Percentiles rank a stretch among this genome's conserved stretches.
Evolutionary conservation across 53 echinoderm and acorn worm genomes (phyloP).

Genomic region (Actinopyga echinites): DNA sequence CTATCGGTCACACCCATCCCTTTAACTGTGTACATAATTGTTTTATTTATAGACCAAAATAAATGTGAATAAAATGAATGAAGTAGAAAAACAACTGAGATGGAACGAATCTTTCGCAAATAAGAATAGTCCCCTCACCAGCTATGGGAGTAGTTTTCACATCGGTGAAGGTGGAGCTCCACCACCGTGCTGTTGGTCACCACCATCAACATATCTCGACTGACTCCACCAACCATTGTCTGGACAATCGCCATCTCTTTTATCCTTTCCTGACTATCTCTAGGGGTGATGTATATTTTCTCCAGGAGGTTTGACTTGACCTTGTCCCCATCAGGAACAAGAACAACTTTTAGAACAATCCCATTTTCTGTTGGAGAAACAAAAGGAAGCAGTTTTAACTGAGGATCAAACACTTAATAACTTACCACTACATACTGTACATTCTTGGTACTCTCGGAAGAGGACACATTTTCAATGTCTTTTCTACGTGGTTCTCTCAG

Average conservation of each 20-base stretch:
- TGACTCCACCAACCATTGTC: neutral
- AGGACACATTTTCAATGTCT: too few species aligned
- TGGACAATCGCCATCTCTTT: slow-evolving; percentile 74
- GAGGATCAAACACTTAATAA: too few species aligned
- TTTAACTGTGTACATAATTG: too few species aligned
- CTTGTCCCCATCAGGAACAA: slow-evolving; percentile 58
- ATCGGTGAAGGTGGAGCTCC: slow-evolving; percentile 77
- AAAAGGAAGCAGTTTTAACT: neutral
- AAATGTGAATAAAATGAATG: too few species aligned
- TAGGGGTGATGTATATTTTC: slow-evolving; percentile 68
- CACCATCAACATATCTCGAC: slow-evolving; percentile 63
- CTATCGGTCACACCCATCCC: too few species aligned
- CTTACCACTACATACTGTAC: too few species aligned
- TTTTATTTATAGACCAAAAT: too few species aligned
- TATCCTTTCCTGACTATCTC: slow-evolving; percentile 64
- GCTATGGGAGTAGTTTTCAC: slow-evolving; percentile 58
- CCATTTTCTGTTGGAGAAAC: slow-evolving; percentile 70
- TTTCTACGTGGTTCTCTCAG: too few species aligned
- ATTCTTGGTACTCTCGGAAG: too few species aligned
- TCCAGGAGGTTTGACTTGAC: slow-evolving; percentile 78
- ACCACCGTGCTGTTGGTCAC: slow-evolving; percentile 85
- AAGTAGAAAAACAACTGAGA: too few species aligned
- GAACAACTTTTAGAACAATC: slow-evolving; percentile 74
- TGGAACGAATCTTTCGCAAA: neutral
- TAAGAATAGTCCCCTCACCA: slow-evolving; percentile 53